Evolutionary conservation across 2,113 vertebrate genomes (phyloP), one percentile per base, ranked within the genome.

Genomic region (Vimba vimba): DNA sequence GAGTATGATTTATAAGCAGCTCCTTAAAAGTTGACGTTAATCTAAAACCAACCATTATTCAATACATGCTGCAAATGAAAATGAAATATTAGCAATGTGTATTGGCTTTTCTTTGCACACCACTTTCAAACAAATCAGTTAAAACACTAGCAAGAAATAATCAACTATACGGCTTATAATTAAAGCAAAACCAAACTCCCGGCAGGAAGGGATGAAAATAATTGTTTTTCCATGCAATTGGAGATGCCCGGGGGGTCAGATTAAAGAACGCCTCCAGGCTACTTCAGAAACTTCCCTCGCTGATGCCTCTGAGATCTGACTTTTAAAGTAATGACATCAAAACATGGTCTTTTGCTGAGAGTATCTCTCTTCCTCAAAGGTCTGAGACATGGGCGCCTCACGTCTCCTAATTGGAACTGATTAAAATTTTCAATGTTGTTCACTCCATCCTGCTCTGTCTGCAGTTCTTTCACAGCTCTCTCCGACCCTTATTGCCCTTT

Each of bases 301-400:
- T 69, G 17, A 82, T 47, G 80, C 27, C 45, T 82, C 36, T 33
- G 25, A 68, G 45, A 73, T 71, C 82, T 57, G 66, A 30, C 68
- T 83, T 83, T 83, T 83, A 83, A 73, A 73, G 66, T 17, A 74
- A 59, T 73, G 66, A 59, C 82, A 83, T 83, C 66, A 83, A 83
- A 83, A 83, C 68, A n/a, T 43, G 21, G 6, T 83, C 68, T 83
- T 57, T 66, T 47, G 25, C 57, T 27, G 39, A 13, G 9, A 81
- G 13, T 81, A 36, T 81, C 36, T 66, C 25, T 52, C 79, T 50
- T 69, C 21, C 79, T 82, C 79, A 82, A 68, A 82, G 79, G 27
- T 45, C 8, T 27, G 33, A 80, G 8, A 15, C 21, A 62, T 25
- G 62, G 62, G 23, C 9, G 27, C 27, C 21, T 73, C 4, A 17